Conservation (phyloP, 2,113 vertebrate genomes). For the Phalacrocorax carbo region DNA sequence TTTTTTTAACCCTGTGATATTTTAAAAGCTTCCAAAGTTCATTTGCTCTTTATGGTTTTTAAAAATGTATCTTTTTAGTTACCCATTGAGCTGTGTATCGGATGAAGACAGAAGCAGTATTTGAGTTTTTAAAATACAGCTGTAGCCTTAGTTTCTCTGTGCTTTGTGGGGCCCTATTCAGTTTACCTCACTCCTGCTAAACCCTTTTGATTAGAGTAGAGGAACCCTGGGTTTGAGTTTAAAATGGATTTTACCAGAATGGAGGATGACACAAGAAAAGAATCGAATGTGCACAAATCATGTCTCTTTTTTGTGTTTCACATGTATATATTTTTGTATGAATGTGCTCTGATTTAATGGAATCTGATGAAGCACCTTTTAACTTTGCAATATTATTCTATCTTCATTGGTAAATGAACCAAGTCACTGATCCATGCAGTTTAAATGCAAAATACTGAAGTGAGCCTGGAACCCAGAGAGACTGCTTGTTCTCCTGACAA, state of each 20-base stretch:
- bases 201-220: background rate
- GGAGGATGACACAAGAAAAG: background rate
- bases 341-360: slow-evolving; percentile 70
- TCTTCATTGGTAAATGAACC: slow-evolving; percentile 80
- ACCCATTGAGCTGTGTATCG: background rate
- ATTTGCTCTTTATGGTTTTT: background rate
- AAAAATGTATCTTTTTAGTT: background rate
- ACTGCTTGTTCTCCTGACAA: slow-evolving; percentile 76
- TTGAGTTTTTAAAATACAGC: background rate
- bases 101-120: background rate
- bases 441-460: slow-evolving; percentile 77
- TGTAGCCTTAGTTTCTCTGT: background rate
- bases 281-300: background rate
- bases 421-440: slow-evolving; percentile 75
- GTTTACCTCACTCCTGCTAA: background rate
- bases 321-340: slow-evolving; percentile 10
- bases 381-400: slow-evolving; percentile 78
- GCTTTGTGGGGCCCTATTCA: fast-evolving
- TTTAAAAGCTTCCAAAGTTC: background rate
- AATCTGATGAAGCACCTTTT: slow-evolving; percentile 79
- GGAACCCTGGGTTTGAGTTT: background rate
- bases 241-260: background rate
- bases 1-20: background rate
- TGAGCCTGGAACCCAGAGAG: slow-evolving; percentile 73
- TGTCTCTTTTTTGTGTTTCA: background rate